Conservation (phyloP, 2,113 vertebrate genomes). For the Picathartes gymnocephalus region DNA sequence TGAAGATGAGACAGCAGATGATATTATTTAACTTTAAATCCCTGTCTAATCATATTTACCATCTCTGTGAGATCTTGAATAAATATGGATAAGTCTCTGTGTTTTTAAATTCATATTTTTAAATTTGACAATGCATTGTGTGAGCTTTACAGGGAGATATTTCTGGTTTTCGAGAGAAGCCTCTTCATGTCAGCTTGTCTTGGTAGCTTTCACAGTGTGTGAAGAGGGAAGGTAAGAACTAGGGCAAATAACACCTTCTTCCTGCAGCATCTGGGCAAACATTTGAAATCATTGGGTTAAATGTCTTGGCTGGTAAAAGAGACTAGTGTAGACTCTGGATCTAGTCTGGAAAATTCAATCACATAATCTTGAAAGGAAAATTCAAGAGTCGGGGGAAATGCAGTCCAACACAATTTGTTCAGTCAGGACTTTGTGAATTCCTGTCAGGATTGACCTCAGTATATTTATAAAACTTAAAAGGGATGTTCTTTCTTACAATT, state of each 20-base stretch:
- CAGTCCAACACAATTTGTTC: background rate
- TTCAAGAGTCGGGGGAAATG: background rate
- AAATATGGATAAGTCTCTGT: constrained; percentile 4
- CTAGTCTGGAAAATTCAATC: background rate
- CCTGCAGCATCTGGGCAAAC: background rate
- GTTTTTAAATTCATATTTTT: constrained; percentile 28
- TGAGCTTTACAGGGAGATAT: background rate
- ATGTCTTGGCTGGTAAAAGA: background rate
- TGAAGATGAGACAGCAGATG: background rate
- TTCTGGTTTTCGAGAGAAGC: background rate
- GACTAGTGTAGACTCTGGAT: background rate
- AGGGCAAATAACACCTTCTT: background rate
- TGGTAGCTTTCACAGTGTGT: background rate
- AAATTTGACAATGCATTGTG: background rate
- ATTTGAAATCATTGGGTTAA: background rate
- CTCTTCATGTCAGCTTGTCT: background rate
- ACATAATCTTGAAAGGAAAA: background rate
- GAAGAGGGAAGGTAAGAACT: background rate
- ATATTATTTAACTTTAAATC: constrained; percentile 1
- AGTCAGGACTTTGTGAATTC: background rate
- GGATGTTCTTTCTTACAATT: background rate
- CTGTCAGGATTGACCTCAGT: background rate
- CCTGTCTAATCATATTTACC: background rate
- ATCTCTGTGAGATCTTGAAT: background rate
- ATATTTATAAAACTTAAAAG: background rate